Base-by-base conservation (phyloP, 2,113 vertebrate genomes). In the Neolamprologus devosi region DNA sequence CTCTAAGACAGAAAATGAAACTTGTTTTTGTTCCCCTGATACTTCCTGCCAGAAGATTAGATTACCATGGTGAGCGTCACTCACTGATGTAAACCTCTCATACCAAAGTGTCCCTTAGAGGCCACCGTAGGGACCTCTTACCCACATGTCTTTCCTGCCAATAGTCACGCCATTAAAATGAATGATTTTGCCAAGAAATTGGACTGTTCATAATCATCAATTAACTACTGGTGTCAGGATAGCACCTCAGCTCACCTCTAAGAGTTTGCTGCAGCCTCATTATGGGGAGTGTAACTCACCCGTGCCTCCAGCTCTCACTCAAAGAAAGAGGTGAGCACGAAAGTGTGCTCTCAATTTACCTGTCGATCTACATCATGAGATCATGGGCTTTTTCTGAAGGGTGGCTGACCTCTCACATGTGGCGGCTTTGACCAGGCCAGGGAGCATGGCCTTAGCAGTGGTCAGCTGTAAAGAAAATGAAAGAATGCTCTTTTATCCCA, bases 121-220 rank as follows among this genome's bases (percentile, higher is more conserved):
- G 92, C 91, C 94, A 95, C 89, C 21, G 4, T 83, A 85, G 83
- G 88, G 86, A 88, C 89, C 89, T 84, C 55, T 65, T 9, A n/a
- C 91, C 92, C 85, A 80, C 94, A 93, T 94, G 90, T 95, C 95
- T 93, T 94, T 95, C 91, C 94, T 96, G 94, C 95, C 95, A 95
- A 96, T 95, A 96, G 96, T 96, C 93, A 94, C 80, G 92, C 96
- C 91, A 94, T 96, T 96, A 96, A 95, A 95, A 95, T 91, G 78
- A 96, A 95, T 90, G 92, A 91, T 92, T 95, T 84, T 73, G 80
- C 93, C 85, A 85, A 91, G 93, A 95, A 91, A 82, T 73, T 91
- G 87, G 89, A 93, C 93, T 93, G 92, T 94, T 95, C 95, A 96
- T 95, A 96, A 95, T 95, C 92, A 84, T 95, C 95, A 95, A 95